Base-by-base conservation (phyloP, 2,797 vertebrate genomes). In the Leptodactylus fallax region DNA sequence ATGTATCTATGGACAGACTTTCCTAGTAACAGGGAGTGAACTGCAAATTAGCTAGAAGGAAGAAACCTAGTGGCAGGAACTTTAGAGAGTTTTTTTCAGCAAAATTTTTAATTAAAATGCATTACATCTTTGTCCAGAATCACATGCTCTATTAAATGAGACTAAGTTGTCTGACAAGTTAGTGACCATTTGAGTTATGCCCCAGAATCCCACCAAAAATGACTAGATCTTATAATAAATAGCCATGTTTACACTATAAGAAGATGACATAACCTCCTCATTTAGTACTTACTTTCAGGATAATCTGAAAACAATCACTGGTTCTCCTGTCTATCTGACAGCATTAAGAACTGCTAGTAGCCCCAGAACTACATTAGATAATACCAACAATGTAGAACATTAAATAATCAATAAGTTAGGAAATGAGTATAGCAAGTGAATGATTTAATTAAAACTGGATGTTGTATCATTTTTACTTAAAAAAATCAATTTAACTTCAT, bases 401-500 rank as follows among this genome's bases (percentile, higher is more conserved):
- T 14, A 36, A n/a, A 49, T 49, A 49, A 74, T 74, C 47, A 51
- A 74, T 49, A 74, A 10, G 71, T 49, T n/a, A 74, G 71, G 71
- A 74, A 74, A 74, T 49, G 45, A 74, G 71, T n/a, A n/a, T 74
- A 74, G 45, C 19, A 3, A 74, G 45, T 74, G 71, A 74, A 51
- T 49, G 71, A 51, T 76, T 53, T 76, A 53, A 76, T 76, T 76
- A 23, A 23, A 76, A 49, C 19, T 51, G 23, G 19, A 76, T 53
- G 21, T 76, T 76, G 51, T 76, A 51, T 53, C 19, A n/a, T 76
- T 76, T 49, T 49, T 74, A 49, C n/a, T 10, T 7, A 72, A 72
- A 72, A 72, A n/a, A 76, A 76, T 21, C 47, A 51, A 51, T 74
- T 74, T 74, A 74, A 23, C 72, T 76, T 76, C 11, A 76, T 76